Evolutionary conservation across 2,888 invertebrate genomes (phyloP), one percentile per base, ranked within the genome.

Genomic region (Cremastobaeus sp.): DNA sequence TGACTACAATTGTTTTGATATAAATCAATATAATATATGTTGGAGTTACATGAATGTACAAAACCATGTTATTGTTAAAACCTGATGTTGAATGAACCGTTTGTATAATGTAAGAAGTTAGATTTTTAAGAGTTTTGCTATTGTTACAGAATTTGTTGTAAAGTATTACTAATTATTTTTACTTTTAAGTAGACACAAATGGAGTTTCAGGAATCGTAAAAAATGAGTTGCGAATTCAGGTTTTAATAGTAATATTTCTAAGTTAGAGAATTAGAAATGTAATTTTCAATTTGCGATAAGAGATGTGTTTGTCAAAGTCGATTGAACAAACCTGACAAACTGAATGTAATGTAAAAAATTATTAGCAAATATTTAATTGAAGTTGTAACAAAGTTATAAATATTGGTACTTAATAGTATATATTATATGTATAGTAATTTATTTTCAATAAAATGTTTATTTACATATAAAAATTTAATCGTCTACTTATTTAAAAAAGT

Each of bases 361-460:
- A 20, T 32, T 28, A 30, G 17, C 9, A 54, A 35, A 30, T 45
- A 54, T 30, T 9, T 3, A 43, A 20, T 54, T 34, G 28, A 41
- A 41, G 41, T 41, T 32, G 45, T 37, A 37, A 37, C 47, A 39
- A 60, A 14, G 37, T 48, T 60, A 37, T 48, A 1, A 15, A 28
- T 18, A 28, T n/a, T n/a, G n/a, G 62, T 62, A 62, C 62, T 62
- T 62, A 62, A 62, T 17, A 39, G 34, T 21, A 43, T 62, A 34
- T 62, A 52, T 32, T 28, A 52, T 62, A 43, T 62, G 41, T 62
- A 52, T 32, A 37, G 43, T 62, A 62, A 62, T 52, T 62, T 62
- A 62, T 62, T 62, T 62, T 62, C 34, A 62, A 62, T 62, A 62
- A 62, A 62, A 34, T 41, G 20, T 39, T 32, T 48, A 50, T 62